Evolutionary conservation across 2,888 invertebrate genomes (phyloP).

Genomic region (Lysandra coridon): DNA sequence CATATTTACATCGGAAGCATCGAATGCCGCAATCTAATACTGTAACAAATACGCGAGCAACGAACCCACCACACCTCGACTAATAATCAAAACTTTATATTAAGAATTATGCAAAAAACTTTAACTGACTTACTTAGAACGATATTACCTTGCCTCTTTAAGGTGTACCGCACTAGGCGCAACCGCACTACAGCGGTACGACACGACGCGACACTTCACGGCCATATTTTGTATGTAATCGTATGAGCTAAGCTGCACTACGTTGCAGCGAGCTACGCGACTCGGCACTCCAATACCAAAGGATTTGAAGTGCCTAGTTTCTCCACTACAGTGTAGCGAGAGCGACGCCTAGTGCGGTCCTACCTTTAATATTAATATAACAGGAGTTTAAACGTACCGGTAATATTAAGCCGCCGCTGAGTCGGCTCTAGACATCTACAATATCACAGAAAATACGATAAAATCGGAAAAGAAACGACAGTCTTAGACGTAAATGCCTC

Average conservation of each 20-base stretch:
- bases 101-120: slow-evolving; percentile 37
- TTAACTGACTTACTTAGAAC: slow-evolving; percentile 28
- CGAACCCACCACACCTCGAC: slow-evolving; percentile 38
- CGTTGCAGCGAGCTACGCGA: no score
- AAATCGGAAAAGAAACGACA: slow-evolving; percentile 49
- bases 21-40: slow-evolving; percentile 67
- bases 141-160: not conserved
- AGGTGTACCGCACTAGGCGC: not conserved
- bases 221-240: not conserved
- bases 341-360: not conserved
- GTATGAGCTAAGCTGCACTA: no score
- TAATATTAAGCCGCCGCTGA: slow-evolving; percentile 6
- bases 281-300: no score
- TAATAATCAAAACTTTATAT: slow-evolving; percentile 40
- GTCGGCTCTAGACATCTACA: slow-evolving; percentile 37
- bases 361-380: slow-evolving; percentile 5
- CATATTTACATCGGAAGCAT: slow-evolving; percentile 75
- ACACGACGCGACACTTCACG: not conserved
- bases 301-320: no score
- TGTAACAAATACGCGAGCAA: slow-evolving; percentile 50
- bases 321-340: no score
- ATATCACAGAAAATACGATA: slow-evolving; percentile 57
- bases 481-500: slow-evolving; percentile 48
- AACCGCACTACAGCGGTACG: not conserved
- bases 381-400: slow-evolving; percentile 16